Percentiles rank a stretch among this genome's conserved stretches.
These are phyloP conservation scores for Salvator merianae DNA, from an alignment of 2,113 vertebrate species.

Conservation along the genomic window DNA sequence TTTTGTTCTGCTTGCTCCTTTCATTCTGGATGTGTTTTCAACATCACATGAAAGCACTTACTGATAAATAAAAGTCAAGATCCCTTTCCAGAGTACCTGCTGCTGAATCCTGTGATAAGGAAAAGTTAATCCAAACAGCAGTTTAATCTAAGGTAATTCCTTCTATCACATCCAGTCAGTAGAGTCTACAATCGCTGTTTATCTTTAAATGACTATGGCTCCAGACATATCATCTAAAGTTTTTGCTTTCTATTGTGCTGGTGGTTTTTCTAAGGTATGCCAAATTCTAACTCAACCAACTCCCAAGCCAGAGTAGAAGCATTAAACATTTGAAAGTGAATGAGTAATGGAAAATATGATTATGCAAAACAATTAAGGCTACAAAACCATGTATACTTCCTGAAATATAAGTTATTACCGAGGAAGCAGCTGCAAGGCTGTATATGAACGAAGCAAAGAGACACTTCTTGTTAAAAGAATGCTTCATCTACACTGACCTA, in stretches of 20 bases:
- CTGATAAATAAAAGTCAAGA: constrained; percentile 48
- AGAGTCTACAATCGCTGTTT: constrained; percentile 40
- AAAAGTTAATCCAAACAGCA: constrained; percentile 48
- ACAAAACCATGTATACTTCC: not conserved
- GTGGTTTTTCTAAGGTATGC: constrained; percentile 21
- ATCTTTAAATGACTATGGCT: constrained; percentile 26
- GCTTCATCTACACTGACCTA: not conserved
- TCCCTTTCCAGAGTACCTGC: constrained; percentile 40
- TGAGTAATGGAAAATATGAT: not conserved
- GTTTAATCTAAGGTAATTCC: constrained; percentile 17
- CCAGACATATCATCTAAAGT: constrained; percentile 22
- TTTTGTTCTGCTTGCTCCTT: constrained; percentile 30
- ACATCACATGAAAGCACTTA: not conserved
- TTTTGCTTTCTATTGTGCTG: constrained; percentile 27
- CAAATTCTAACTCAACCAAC: constrained; percentile 39
- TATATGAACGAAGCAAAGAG: constrained; percentile 8
- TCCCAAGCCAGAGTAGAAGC: constrained; percentile 30
- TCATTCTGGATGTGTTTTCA: constrained; percentile 30
- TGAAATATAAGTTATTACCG: not conserved
- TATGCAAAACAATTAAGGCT: not conserved
- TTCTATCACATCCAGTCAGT: constrained; percentile 23
- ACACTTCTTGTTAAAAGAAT: constrained; percentile 11
- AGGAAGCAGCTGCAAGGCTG: not conserved
- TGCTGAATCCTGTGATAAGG: constrained; percentile 33
- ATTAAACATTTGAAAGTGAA: constrained; percentile 38